Base-by-base conservation (phyloP, 2,113 vertebrate species). In the Carassius auratus region DNA sequence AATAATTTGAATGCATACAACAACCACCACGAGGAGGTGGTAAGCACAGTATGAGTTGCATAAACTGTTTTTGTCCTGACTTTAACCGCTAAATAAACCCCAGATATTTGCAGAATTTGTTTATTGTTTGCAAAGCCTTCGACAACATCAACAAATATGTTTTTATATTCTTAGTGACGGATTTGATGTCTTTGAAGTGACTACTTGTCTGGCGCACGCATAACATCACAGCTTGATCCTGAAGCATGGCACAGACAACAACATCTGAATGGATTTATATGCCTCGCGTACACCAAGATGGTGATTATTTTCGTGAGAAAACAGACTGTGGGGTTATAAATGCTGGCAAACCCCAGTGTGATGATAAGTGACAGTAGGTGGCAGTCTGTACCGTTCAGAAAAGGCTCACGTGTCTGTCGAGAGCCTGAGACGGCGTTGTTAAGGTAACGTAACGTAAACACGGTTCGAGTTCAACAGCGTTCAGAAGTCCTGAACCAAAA, bases 281-380 rank as follows among this genome's bases (percentile, higher is more conserved):
- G 42, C 42, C 62, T 52, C 80, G 52, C 26, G 3, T 15, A 59
- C 36, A 33, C n/a, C 12, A 48, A 80, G 15, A 81, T 4, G 8
- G 9, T 5, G 15, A 81, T 81, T 2, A 59, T 59, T 26, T 30
- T 66, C 21, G 30, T 66, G 21, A 7, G 38, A 80, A 80, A 64
- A 23, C 14, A 81, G 14, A 66, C 61, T 48, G 13, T 30, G 30
- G 10, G 4, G 12, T 38, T 38, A 4, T 38, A 38, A 38, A 5
- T 9, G 48, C 0, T 33, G 33, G 62, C 33, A 45, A 66, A 7
- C 13, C 33, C 2, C 15, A 48, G 33, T 9, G 14, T 57, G 66
- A 23, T 57, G 3, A 14, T 55, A 33, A 52, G 1, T 2, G 52
- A 74, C 84, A 73, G n/a, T 57, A 88, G 87, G 80, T 83, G 74